Evolutionary conservation across 2,797 vertebrate genomes (phyloP), one percentile per base, ranked within the genome.

Genomic region (Lithobates sylvaticus): DNA sequence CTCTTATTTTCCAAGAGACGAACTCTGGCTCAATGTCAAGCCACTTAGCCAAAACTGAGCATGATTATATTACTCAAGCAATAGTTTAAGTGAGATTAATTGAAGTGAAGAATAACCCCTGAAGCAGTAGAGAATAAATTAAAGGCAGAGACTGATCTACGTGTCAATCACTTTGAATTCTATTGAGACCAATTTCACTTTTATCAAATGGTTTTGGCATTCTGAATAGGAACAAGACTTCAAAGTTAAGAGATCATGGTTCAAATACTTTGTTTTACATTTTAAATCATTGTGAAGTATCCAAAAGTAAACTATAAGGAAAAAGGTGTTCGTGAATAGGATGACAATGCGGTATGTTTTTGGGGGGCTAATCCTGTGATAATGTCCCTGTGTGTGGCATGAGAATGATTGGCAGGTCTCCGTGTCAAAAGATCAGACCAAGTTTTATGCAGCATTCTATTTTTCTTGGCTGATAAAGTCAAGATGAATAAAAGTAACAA

Each of bases 41-140:
- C 26, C 54, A 77, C 16, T 77, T 77, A 77, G 29, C 27, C 73
- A 47, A 42, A 44, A 75, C 23, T 75, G 23, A 15, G 73, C n/a
- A 44, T 34, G 23, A 61, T 61, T 61, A 61, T 61, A 61, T 61
- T 61, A 61, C 54, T 32, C 27, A 79, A 68, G 26, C 42, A 50
- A 32, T 81, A 8, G 44, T 73, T 61, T 39, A 71, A 50, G 79
- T 73, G 15, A 76, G 26, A 67, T 26, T 75, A 67, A 76, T 76
- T 68, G 26, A 84, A 47, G 42, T 58, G 75, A 44, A 68, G 67
- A 36, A 42, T 64, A 74, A 58, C 58, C 54, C 79, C 32, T 58
- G 29, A 81, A 83, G 39, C 42, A 69, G 42, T 50, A 5, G 26
- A 29, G 34, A 68, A 79, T 5, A 58, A 10, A 70, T 69, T 71